Base-by-base conservation (phyloP, 2,113 vertebrate species). In the Amphiprion ocellaris region DNA sequence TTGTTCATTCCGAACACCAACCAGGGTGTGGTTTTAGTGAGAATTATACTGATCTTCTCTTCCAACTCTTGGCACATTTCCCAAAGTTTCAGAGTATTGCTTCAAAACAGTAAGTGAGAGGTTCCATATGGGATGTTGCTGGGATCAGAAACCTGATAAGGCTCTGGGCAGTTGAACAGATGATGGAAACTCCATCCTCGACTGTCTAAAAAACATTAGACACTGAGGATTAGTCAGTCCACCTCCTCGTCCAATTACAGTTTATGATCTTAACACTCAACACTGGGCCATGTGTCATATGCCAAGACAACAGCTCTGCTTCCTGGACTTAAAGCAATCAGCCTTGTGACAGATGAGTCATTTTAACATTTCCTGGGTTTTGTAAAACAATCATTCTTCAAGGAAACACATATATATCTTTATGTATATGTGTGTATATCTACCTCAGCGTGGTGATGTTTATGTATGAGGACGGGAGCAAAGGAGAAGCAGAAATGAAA, bases 261-360 rank as follows among this genome's bases (percentile, higher is more conserved):
- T n/a, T 2, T 2, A 33, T 74, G 59, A 77, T 46, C 72, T 78
- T 78, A 83, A 49, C 69, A 50, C 73, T 75, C 65, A 59, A 77
- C 26, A 74, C 21, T 49, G 54, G 54, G 28, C 66, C 30, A 39
- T 83, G 65, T 19, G 24, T 71, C 73, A 83, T 56, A 17, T 66
- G 11, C 37, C 47, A 49, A 62, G 33, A 64, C 58, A 77, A 54
- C 69, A 66, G 47, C 63, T 61, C 26, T 69, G 16, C 66, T 54
- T 75, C 77, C 59, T 62, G 64, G 26, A 62, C 52, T 58, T 61
- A 46, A 77, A 68, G 37, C 60, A 74, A 72, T 84, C 52, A 76
- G n/a, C 63, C 77, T 68, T 86, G 80, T 84, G 80, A 77, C 61
- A 67, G 23, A 75, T 85, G 74, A 86, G 50, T 83, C 82, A 87